Evolutionary conservation across 2,888 invertebrate species (phyloP).

Genomic region (Habrosyne pyritoides): DNA sequence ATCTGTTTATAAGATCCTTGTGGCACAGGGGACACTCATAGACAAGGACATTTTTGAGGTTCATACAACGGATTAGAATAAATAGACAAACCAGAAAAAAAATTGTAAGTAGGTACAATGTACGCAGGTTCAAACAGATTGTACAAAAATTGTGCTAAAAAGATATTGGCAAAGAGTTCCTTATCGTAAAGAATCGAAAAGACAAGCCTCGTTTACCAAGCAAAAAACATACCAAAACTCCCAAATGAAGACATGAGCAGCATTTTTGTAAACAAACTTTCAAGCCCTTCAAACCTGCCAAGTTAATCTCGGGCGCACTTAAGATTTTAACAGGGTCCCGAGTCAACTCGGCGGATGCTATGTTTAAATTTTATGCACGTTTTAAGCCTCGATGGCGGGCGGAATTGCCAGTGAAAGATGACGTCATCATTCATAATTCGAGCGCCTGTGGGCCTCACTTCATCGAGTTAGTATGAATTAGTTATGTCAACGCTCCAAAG

Average conservation of each 20-base stretch:
- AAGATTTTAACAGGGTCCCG: conserved; percentile 9
- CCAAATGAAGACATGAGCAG: conserved; percentile 17
- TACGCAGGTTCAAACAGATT: no score
- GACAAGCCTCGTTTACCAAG: no score
- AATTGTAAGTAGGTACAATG: no score
- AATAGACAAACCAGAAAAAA: no score
- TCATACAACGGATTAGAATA: no score
- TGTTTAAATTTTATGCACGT: conserved; percentile 37
- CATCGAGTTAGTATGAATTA: conserved; percentile 48
- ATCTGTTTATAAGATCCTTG: no score
- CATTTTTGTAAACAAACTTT: conserved; percentile 17
- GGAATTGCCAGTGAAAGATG: conserved; percentile 39
- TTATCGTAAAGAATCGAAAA: no score
- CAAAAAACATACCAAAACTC: conserved; percentile 10
- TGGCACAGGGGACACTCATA: no score
- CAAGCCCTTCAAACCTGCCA: conserved; percentile 19
- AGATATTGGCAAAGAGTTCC: no score
- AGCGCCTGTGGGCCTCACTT: conserved; percentile 38
- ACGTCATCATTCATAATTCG: conserved; percentile 50
- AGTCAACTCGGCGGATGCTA: conserved; percentile 11
- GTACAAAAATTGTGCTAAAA: no score
- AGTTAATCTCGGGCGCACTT: conserved; percentile 16
- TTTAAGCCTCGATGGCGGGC: conserved; percentile 26
- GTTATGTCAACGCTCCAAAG: conserved; percentile 27
- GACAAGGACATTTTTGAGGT: no score